phyloP scores from a whole-genome alignment of 2,797 vertebrate species.

The Dromococcyx pavoninus region DNA sequence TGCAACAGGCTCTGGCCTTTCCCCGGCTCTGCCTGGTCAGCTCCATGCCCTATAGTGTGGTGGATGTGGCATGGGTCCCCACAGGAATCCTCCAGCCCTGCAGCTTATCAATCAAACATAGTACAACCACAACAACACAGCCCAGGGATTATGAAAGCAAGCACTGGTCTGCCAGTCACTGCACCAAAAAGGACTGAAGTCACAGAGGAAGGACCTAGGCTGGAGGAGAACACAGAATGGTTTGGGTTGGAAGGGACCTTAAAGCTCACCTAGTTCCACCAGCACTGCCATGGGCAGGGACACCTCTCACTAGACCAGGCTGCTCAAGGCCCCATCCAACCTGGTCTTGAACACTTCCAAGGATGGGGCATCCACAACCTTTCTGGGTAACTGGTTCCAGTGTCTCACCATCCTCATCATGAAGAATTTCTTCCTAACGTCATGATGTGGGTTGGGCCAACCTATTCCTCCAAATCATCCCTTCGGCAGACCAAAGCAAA shows the following conservation, averaged over 20 bases:
- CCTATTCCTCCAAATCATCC: neutral
- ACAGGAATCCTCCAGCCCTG: neutral
- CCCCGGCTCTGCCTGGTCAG: neutral
- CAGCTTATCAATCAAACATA: neutral
- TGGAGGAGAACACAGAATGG: neutral
- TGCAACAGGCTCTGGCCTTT: neutral
- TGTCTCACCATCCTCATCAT: too few relatives aligned
- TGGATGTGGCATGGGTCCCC: accelerated
- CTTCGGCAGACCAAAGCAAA: neutral
- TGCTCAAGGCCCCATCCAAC: too few relatives aligned
- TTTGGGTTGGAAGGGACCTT: neutral
- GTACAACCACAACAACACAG: accelerated
- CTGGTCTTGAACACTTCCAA: too few relatives aligned
- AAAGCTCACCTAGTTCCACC: too few relatives aligned
- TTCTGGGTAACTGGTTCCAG: too few relatives aligned
- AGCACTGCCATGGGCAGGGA: too few relatives aligned
- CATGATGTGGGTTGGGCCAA: neutral
- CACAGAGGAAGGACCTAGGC: neutral
- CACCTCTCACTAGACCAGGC: too few relatives aligned
- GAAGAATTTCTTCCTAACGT: too few relatives aligned
- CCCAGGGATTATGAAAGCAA: neutral
- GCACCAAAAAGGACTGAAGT: neutral
- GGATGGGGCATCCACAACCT: too few relatives aligned
- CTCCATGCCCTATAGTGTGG: neutral
- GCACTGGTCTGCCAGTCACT: neutral